A percentile compares a stretch with the other conserved stretches of the same genome.
These are phyloP conservation scores for Papio anubis DNA, from an alignment of 2,113 vertebrate genomes.

Conservation along the genomic window DNA sequence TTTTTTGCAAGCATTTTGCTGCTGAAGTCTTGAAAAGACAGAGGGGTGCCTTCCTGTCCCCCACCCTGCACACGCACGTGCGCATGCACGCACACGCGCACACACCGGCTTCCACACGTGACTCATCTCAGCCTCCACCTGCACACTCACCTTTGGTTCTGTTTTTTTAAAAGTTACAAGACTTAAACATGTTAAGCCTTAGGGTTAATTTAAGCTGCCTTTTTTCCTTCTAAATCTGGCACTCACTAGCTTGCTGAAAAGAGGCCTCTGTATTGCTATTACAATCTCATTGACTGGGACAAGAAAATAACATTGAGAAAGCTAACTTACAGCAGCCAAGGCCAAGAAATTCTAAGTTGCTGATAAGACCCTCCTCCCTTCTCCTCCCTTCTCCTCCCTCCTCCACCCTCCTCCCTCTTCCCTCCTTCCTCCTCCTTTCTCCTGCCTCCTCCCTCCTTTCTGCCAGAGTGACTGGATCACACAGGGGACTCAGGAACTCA, in stretches of 20 bases:
- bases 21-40: constrained; percentile 1
- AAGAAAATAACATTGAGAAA: constrained; percentile 55
- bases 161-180: constrained; percentile 50
- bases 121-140: background rate
- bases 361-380: constrained; percentile 58
- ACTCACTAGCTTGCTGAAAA: constrained; percentile 58
- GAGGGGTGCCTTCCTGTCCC: background rate
- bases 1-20: constrained; percentile 71
- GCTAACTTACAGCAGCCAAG: constrained; percentile 62
- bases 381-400: background rate
- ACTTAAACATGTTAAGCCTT: constrained; percentile 15
- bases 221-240: constrained; percentile 52
- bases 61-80: background rate
- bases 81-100: background rate
- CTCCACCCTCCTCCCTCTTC: background rate
- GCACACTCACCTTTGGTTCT: background rate
- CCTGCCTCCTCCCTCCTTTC: constrained; percentile 39
- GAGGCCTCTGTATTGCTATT: constrained; percentile 59
- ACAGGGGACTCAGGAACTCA: constrained; percentile 72
- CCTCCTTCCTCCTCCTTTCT: background rate
- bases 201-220: constrained; percentile 61
- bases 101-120: background rate
- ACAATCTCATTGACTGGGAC: constrained; percentile 73
- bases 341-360: constrained; percentile 74
- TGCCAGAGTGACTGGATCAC: constrained; percentile 78